Percentiles rank a stretch among this genome's conserved stretches.
Evolutionary conservation across 1,140 invertebrate genomes (phyloP).

Genomic region (Semibalanus balanoides): DNA sequence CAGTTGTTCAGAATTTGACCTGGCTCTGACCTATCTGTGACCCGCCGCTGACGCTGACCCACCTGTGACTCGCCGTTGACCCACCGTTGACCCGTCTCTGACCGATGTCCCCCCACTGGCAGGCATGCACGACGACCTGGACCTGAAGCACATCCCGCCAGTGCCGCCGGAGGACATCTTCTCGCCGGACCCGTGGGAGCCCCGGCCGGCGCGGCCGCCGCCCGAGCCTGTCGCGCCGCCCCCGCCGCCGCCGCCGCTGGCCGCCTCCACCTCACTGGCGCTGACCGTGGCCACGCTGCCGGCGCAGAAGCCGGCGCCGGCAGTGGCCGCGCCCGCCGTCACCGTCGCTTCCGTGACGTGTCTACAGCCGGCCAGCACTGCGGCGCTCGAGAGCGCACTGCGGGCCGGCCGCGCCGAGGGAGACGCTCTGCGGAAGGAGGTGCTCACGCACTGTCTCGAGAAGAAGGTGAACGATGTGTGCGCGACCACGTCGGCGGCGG

Average conservation of each 20-base stretch:
- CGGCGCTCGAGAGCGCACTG: neutral
- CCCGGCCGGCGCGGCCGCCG: neutral
- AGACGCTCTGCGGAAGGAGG: neutral
- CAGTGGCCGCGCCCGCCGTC: neutral
- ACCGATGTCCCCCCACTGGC: too few species aligned
- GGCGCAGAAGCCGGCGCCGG: neutral
- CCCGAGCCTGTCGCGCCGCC: neutral
- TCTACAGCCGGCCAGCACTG: conserved; percentile 1
- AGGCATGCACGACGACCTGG: neutral
- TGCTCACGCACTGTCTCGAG: neutral
- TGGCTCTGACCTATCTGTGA: too few species aligned
- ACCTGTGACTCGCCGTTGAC: too few species aligned
- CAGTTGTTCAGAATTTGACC: too few species aligned
- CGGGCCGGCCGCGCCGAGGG: neutral
- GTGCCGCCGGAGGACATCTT: conserved; percentile 6
- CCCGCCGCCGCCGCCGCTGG: neutral
- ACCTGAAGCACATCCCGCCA: conserved; percentile 5
- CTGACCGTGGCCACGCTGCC: conserved; percentile 4
- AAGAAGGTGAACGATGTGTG: neutral
- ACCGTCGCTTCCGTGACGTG: neutral
- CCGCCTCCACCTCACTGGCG: neutral
- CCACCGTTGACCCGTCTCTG: too few species aligned
- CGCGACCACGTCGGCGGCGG: neutral
- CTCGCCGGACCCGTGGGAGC: conserved; percentile 4
- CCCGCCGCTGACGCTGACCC: too few species aligned